Conservation (phyloP, 2,888 invertebrate genomes). For the Glomeris marginata region DNA sequence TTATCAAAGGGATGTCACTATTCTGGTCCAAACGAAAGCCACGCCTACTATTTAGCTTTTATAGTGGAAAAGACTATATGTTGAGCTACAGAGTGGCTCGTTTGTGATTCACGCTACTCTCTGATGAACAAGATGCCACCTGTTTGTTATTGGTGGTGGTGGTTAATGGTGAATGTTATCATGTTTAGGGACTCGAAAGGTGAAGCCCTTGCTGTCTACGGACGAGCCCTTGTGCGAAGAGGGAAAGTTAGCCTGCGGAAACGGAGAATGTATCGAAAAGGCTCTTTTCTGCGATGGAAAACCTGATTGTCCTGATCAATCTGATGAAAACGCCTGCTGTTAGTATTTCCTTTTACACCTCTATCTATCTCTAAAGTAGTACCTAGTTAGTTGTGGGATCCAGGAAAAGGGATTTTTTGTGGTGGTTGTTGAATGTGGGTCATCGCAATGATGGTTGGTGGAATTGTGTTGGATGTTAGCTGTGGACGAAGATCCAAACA, state of each 20-base stretch:
- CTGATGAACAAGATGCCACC: neutral
- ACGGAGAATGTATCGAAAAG: slow-evolving; percentile 22
- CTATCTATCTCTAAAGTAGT: too few relatives aligned
- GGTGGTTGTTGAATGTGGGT: too few relatives aligned
- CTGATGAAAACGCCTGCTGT: slow-evolving; percentile 79
- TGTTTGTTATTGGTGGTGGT: neutral
- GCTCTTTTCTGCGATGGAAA: slow-evolving; percentile 22
- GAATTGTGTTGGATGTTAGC: too few relatives aligned
- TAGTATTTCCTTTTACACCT: slow-evolving; percentile 37
- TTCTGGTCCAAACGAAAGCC: too few relatives aligned
- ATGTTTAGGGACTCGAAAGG: slow-evolving; percentile 40
- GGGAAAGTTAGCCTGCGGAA: slow-evolving; percentile 21
- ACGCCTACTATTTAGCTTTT: too few relatives aligned
- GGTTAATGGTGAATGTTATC: neutral
- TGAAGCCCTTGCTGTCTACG: slow-evolving; percentile 71
- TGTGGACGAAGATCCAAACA: slow-evolving; percentile 83
- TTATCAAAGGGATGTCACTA: too few relatives aligned
- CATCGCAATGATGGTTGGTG: too few relatives aligned
- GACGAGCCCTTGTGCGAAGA: slow-evolving; percentile 67
- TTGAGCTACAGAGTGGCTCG: too few relatives aligned
- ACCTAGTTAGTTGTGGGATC: too few relatives aligned
- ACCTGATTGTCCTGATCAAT: slow-evolving; percentile 22
- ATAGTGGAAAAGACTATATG: too few relatives aligned
- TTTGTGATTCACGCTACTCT: too few relatives aligned
- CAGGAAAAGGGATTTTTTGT: too few relatives aligned